These are phyloP conservation scores for Nephotettix cincticeps DNA, from an alignment of 1,140 invertebrate species.

Conservation along the genomic window DNA sequence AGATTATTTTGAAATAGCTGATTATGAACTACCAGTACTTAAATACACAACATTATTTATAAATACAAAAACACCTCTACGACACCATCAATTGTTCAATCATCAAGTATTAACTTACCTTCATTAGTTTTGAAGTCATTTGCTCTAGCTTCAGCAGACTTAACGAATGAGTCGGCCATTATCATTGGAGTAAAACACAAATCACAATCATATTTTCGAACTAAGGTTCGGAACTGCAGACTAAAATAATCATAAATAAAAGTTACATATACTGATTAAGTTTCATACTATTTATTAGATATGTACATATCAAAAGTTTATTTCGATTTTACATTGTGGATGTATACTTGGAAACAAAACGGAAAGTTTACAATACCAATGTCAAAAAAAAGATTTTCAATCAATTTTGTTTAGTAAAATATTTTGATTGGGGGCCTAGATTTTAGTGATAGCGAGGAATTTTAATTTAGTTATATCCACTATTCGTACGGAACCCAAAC, in stretches of 20 bases:
- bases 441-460: too few species aligned
- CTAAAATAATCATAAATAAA: too few species aligned
- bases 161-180: constrained; percentile 87
- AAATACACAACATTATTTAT: too few species aligned
- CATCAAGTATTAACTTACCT: constrained; percentile 46
- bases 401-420: neutral
- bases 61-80: too few species aligned
- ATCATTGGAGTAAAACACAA: constrained; percentile 97
- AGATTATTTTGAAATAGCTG: neutral
- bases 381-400: neutral
- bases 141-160: constrained; percentile 81
- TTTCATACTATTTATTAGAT: too few species aligned
- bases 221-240: constrained; percentile 80
- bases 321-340: too few species aligned
- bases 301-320: too few species aligned
- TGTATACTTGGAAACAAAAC: too few species aligned
- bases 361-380: neutral
- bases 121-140: constrained; percentile 85
- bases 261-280: too few species aligned
- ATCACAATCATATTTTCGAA: constrained; percentile 83
- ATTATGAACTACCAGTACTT: neutral
- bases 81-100: neutral
- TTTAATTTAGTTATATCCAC: too few species aligned
- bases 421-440: too few species aligned
- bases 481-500: too few species aligned